Evolutionary conservation across 2,113 vertebrate genomes (phyloP), one percentile per base, ranked within the genome.

Genomic region (Protobothrops mucrosquamatus): DNA sequence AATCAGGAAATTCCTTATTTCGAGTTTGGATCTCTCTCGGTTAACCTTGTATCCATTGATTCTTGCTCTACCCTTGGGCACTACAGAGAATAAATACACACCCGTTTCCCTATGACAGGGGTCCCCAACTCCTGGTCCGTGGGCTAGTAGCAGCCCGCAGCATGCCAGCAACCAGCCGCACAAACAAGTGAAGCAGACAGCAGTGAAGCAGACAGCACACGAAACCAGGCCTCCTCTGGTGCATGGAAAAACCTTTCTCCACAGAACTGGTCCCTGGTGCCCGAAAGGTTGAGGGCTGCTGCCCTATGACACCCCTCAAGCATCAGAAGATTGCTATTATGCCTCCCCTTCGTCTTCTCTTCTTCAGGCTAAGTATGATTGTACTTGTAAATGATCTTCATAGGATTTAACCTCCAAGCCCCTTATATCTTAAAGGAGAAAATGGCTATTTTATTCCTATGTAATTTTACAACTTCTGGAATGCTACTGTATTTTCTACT

Each of bases 201-300:
- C 29, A n/a, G 61, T 69, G 61, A 69, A 69, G 61, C 61, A n/a
- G n/a, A 9, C 64, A n/a, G 64, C 29, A n/a, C 12, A 14, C 2
- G 10, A 69, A 69, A 69, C 61, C 12, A 69, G 11, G 4, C 12
- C 29, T 3, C 26, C 26, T n/a, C 29, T 6, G 29, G 1, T 15
- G 4, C 57, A 3, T 2, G 3, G 29, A 69, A 61, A 61, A 61
- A 26, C 3, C 1, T 8, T 24, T 61, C 9, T 11, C 59, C 59
- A 61, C 4, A 4, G 12, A 69, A n/a, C 12, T 12, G 0, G 0
- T 14, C 26, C 4, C 0, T n/a, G 29, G 4, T n/a, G 4, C 61
- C 61, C 61, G 14, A 69, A 69, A 69, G 11, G 29, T 69, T 69
- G 29, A 12, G 61, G 11, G 12, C 29, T 29, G n/a, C 29, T 69